A percentile compares a stretch with the other conserved stretches of the same genome.
phyloP scores from a whole-genome alignment of 2,888 invertebrate genomes.

The Venusia cambrica region DNA sequence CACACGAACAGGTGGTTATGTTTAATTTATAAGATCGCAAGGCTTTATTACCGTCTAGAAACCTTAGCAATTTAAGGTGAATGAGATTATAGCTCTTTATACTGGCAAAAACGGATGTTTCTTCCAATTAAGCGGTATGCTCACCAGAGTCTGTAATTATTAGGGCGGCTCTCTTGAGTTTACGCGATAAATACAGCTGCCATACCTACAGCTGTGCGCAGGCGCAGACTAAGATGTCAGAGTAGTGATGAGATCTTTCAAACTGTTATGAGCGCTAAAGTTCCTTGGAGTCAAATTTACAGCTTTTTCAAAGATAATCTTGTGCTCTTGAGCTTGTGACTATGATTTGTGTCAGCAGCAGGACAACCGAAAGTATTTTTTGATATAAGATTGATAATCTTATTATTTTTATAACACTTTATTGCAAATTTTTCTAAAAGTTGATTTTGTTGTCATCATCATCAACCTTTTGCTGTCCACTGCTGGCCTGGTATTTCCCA shows the following conservation, averaged over 20 bases:
- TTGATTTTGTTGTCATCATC: too few relatives aligned
- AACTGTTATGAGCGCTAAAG: too few relatives aligned
- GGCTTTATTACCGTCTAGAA: not conserved
- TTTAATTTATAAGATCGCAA: not conserved
- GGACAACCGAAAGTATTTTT: too few relatives aligned
- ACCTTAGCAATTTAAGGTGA: not conserved
- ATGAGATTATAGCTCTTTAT: constrained; percentile 2
- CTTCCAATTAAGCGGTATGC: constrained; percentile 14
- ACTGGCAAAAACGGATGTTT: constrained; percentile 7
- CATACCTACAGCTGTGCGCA: constrained; percentile 20
- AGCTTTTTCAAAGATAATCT: too few relatives aligned
- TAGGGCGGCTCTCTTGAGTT: constrained; percentile 8
- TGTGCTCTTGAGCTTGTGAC: too few relatives aligned
- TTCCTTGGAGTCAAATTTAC: too few relatives aligned
- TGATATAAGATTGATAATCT: too few relatives aligned
- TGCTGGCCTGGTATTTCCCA: too few relatives aligned
- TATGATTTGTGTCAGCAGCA: too few relatives aligned
- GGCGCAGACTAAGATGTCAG: not conserved
- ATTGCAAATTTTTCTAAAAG: too few relatives aligned
- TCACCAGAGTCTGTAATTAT: constrained; percentile 18
- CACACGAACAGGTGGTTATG: not conserved
- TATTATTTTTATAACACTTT: too few relatives aligned
- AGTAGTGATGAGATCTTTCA: constrained; percentile 12
- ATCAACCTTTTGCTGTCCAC: too few relatives aligned
- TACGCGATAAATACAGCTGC: constrained; percentile 14